phyloP scores from a whole-genome alignment of 2,888 invertebrate genomes.

The Caenorhabditis macrosperma region DNA sequence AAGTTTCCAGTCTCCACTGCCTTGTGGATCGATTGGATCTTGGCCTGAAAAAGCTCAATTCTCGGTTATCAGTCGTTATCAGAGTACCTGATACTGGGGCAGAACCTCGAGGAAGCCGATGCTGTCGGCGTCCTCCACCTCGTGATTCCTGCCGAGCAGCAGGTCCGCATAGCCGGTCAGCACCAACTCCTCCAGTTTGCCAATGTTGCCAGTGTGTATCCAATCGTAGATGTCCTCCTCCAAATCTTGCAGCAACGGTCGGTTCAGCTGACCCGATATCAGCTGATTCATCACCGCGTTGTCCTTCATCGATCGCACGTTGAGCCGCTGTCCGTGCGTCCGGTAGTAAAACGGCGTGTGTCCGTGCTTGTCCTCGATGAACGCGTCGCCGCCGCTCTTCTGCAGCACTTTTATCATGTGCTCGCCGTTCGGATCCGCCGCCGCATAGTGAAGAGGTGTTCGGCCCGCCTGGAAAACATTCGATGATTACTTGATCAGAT shows the following conservation, averaged over 20 bases:
- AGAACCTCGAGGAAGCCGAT: slow-evolving; percentile 91
- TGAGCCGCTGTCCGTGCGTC: slow-evolving; percentile 86
- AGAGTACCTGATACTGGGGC: slow-evolving; percentile 85
- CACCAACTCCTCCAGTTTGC: slow-evolving; percentile 91
- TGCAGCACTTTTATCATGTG: slow-evolving; percentile 80
- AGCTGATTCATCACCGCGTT: slow-evolving; percentile 78
- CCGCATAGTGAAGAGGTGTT: slow-evolving; percentile 80
- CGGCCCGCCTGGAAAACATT: slow-evolving; percentile 73
- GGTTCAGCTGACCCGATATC: slow-evolving; percentile 78
- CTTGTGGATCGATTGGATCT: slow-evolving; percentile 81
- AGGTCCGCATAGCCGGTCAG: slow-evolving; percentile 91
- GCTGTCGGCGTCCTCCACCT: slow-evolving; percentile 81
- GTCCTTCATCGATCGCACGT: slow-evolving; percentile 81
- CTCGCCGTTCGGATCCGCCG: slow-evolving; percentile 80
- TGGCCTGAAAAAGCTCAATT: slow-evolving; percentile 75
- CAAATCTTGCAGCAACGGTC: slow-evolving; percentile 79
- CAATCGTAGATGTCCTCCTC: slow-evolving; percentile 81
- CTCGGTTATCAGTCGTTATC: neutral
- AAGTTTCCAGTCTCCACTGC: slow-evolving; percentile 82
- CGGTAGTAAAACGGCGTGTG: slow-evolving; percentile 89
- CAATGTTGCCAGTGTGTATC: slow-evolving; percentile 87
- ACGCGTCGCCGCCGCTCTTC: slow-evolving; percentile 80
- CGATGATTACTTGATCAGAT: no score
- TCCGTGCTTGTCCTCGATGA: slow-evolving; percentile 84
- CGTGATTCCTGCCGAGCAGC: slow-evolving; percentile 85